These are phyloP conservation scores for Ennomos fuscantarius DNA, from an alignment of 2,888 invertebrate genomes.

Conservation along the genomic window DNA sequence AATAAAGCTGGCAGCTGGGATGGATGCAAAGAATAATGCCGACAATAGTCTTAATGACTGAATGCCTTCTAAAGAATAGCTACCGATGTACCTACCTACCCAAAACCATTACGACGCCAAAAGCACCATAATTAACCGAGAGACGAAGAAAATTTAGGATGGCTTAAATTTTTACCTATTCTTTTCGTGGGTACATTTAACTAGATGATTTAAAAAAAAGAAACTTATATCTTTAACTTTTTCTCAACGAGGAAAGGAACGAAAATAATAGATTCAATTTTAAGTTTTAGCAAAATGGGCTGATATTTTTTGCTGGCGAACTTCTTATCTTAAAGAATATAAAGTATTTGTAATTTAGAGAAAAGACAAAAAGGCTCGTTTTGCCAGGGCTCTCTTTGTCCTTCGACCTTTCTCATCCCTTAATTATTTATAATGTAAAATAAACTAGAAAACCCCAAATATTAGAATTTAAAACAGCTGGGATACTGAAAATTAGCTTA, in stretches of 20 bases:
- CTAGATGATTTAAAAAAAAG: conserved; percentile 13
- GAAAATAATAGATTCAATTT: conserved; percentile 27
- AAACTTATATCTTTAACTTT: conserved; percentile 14
- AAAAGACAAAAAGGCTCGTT: conserved; percentile 3
- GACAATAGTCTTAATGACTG: conserved; percentile 55
- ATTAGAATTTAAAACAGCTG: too few species aligned
- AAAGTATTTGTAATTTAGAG: conserved; percentile 28
- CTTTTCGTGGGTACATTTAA: conserved; percentile 4
- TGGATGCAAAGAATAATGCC: conserved; percentile 51
- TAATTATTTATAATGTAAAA: not conserved
- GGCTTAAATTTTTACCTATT: conserved; percentile 4
- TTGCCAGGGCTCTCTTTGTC: not conserved
- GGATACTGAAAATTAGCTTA: too few species aligned
- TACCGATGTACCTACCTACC: conserved; percentile 19
- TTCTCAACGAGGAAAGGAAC: conserved; percentile 4
- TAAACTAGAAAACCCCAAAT: too few species aligned
- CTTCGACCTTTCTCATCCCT: conserved; percentile 7
- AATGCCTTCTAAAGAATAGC: conserved; percentile 36
- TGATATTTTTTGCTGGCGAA: conserved; percentile 13
- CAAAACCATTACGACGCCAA: conserved; percentile 35
- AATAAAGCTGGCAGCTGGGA: conserved; percentile 52
- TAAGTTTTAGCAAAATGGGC: conserved; percentile 27
- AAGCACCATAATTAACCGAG: conserved; percentile 27
- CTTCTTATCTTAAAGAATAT: conserved; percentile 17
- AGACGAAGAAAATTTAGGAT: conserved; percentile 7